These are phyloP conservation scores for Drosophila antonietae DNA, from an alignment of 2,888 invertebrate species.

Conservation along the genomic window DNA sequence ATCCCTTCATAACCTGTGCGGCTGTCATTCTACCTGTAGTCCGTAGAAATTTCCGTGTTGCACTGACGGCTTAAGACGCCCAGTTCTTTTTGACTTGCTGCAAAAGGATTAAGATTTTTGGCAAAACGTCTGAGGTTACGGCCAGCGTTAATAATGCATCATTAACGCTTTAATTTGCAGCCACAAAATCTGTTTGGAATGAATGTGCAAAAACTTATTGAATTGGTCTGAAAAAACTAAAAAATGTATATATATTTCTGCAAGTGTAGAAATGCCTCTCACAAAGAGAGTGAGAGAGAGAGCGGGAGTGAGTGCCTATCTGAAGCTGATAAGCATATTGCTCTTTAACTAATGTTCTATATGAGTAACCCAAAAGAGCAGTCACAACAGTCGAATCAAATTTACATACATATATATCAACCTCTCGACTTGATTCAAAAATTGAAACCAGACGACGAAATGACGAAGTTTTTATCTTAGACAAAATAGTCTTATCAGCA, in stretches of 20 bases:
- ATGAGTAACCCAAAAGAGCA: constrained; percentile 9
- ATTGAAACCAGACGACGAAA: neutral
- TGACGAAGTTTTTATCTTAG: constrained; percentile 62
- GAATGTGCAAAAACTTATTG: constrained; percentile 63
- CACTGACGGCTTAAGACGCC: constrained; percentile 44
- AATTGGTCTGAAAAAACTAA: neutral
- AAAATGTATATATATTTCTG: neutral
- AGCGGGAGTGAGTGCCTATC: neutral
- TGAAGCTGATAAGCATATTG: constrained; percentile 20
- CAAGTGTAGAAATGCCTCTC: constrained; percentile 10
- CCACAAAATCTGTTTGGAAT: constrained; percentile 48
- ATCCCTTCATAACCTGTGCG: constrained; percentile 53
- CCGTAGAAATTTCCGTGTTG: constrained; percentile 33
- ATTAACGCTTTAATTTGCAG: constrained; percentile 82
- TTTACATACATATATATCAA: neutral
- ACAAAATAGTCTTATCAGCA: constrained; percentile 55
- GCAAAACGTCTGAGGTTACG: constrained; percentile 42
- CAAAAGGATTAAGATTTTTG: constrained; percentile 80
- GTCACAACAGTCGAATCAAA: neutral
- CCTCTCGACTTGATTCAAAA: constrained; percentile 7
- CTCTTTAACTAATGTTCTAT: constrained; percentile 15
- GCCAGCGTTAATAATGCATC: constrained; percentile 82
- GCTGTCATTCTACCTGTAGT: constrained; percentile 29
- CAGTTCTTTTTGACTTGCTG: constrained; percentile 50
- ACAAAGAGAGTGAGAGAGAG: neutral